phyloP scores from a whole-genome alignment of 2,113 vertebrate genomes.

The Suncus etruscus region DNA sequence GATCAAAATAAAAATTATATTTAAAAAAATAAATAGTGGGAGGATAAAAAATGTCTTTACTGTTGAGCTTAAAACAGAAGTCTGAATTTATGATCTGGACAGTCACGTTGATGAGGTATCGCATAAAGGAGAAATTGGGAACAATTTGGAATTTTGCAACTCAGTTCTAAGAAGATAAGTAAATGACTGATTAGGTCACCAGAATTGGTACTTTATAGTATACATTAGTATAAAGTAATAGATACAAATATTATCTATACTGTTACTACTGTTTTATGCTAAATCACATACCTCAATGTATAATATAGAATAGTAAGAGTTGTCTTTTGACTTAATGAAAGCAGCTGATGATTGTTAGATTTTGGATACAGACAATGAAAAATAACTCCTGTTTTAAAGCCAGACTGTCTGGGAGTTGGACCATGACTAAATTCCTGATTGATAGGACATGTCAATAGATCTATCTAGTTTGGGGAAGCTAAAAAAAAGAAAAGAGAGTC shows the following conservation, averaged over 20 bases:
- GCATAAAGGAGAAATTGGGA: not conserved
- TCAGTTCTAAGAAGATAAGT: not conserved
- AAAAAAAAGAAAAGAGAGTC: not conserved
- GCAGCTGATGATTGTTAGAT: not conserved
- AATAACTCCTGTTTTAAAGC: slow-evolving; percentile 40
- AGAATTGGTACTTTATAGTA: not conserved
- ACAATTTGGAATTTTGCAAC: not conserved
- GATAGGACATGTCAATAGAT: not conserved
- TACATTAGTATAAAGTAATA: not conserved
- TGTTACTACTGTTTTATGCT: not conserved
- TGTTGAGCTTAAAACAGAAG: not conserved
- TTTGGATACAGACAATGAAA: not conserved
- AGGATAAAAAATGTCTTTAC: no score
- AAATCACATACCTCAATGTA: slow-evolving; percentile 14
- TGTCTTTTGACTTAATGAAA: not conserved
- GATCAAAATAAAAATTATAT: no score
- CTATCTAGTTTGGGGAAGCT: not conserved
- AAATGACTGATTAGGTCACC: no score
- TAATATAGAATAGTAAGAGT: slow-evolving; percentile 25
- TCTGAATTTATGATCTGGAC: not conserved
- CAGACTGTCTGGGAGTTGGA: not conserved
- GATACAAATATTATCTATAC: slow-evolving; percentile 32
- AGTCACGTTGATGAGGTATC: not conserved
- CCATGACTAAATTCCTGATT: not conserved
- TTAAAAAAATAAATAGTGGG: no score